Conservation (phyloP, 37 sponge, comb jelly and placozoan species). For the Ephydatia muelleri region DNA sequence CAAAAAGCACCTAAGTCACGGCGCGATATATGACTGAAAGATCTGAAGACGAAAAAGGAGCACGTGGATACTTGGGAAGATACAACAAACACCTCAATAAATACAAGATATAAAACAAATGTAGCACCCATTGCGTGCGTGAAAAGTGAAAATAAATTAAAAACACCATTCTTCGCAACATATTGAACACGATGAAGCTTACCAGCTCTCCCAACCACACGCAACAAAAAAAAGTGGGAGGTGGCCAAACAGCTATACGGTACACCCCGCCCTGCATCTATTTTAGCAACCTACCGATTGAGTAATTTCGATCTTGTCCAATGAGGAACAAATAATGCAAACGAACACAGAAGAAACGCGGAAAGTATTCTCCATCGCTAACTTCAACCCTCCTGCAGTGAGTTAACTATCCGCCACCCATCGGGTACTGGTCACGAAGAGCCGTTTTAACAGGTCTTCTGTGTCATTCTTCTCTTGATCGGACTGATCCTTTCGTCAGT, state of each 20-base stretch:
- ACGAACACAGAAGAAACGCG: not conserved
- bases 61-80: not conserved
- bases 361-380: constrained; percentile 33
- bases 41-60: not conserved
- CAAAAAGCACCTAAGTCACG: not conserved
- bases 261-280: not conserved
- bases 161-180: not conserved
- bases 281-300: not conserved
- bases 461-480: constrained; percentile 33
- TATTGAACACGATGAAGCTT: not conserved
- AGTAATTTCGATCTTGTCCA: not conserved
- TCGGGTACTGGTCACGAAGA: not conserved
- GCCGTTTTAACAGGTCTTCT: constrained; percentile 31
- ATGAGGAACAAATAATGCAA: not conserved
- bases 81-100: not conserved
- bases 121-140: not conserved
- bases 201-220: not conserved
- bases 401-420: not conserved
- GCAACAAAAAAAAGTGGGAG: not conserved
- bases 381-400: constrained; percentile 58
- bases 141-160: not conserved
- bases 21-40: not conserved
- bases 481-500: constrained; percentile 50
- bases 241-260: not conserved
- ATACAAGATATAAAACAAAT: not conserved